These are phyloP conservation scores for Gavialis gangeticus DNA, from an alignment of 2,113 vertebrate species.

Conservation along the genomic window DNA sequence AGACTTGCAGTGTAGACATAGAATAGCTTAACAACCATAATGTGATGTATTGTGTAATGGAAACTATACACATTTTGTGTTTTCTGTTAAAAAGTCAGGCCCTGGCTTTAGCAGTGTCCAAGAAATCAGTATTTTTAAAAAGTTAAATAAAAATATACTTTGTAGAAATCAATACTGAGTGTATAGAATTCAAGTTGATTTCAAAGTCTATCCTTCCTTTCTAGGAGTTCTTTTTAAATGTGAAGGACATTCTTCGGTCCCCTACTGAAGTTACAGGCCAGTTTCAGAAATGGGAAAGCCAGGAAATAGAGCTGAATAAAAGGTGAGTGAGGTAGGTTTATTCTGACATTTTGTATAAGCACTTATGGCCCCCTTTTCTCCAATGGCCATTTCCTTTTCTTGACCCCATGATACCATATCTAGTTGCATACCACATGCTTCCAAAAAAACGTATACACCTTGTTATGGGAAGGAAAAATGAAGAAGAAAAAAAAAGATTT, in stretches of 20 bases:
- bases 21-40: not conserved
- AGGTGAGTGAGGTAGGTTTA: slow-evolving; percentile 74
- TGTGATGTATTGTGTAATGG: not conserved
- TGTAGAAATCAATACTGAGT: not conserved
- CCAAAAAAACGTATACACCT: not conserved
- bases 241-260: slow-evolving; percentile 91
- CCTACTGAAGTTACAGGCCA: slow-evolving; percentile 85
- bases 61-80: not conserved
- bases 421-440: not conserved
- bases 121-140: not conserved
- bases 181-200: not conserved
- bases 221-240: slow-evolving; percentile 97
- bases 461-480: too few species aligned
- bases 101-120: not conserved
- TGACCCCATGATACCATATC: not conserved
- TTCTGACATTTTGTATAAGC: not conserved
- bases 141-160: not conserved
- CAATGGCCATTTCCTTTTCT: not conserved
- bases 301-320: slow-evolving; percentile 87
- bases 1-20: not conserved
- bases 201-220: slow-evolving; percentile 19
- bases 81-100: slow-evolving; percentile 1
- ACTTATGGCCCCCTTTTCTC: not conserved
- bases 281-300: slow-evolving; percentile 93
- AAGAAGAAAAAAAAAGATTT: too few species aligned